Percentiles rank a stretch among this genome's conserved stretches.
phyloP scores from a whole-genome alignment of 2,797 vertebrate species.

The Oryzias sinensis region DNA sequence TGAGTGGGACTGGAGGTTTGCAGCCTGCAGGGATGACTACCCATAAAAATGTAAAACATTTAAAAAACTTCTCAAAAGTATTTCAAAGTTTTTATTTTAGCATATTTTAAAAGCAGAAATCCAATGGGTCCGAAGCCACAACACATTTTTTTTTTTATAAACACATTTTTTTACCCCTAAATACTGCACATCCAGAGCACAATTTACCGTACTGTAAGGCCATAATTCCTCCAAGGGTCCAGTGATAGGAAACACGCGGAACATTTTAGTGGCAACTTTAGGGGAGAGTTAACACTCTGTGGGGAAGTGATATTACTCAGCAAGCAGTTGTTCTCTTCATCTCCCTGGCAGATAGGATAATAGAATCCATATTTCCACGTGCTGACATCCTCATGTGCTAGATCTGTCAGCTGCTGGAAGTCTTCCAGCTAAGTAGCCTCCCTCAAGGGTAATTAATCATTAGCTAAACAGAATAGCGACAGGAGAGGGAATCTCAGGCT shows the following conservation, averaged over 20 bases:
- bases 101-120: too few species aligned
- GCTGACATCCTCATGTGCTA: slow-evolving; percentile 53
- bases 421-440: slow-evolving; percentile 52
- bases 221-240: slow-evolving; percentile 34
- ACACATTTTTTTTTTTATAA: slow-evolving; percentile 10
- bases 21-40: slow-evolving; percentile 2
- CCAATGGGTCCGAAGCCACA: slow-evolving; percentile 5
- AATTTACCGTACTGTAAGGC: slow-evolving; percentile 36
- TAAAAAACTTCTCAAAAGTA: slow-evolving; percentile 18
- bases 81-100: too few species aligned
- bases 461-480: slow-evolving; percentile 33
- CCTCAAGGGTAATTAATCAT: slow-evolving; percentile 49
- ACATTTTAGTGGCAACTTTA: slow-evolving; percentile 44
- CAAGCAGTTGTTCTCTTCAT: slow-evolving; percentile 61
- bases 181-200: slow-evolving; percentile 34
- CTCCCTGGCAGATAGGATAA: slow-evolving; percentile 59
- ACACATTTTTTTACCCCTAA: slow-evolving; percentile 15
- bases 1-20: slow-evolving; percentile 6
- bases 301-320: slow-evolving; percentile 61
- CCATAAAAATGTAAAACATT: slow-evolving; percentile 15
- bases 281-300: slow-evolving; percentile 48
- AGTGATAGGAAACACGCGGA: slow-evolving; percentile 51
- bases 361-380: slow-evolving; percentile 64
- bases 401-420: slow-evolving; percentile 55
- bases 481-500: slow-evolving; percentile 1